Evolutionary conservation across 53 echinoderm and acorn worm species (phyloP).

Genomic region (Antedon mediterranea): DNA sequence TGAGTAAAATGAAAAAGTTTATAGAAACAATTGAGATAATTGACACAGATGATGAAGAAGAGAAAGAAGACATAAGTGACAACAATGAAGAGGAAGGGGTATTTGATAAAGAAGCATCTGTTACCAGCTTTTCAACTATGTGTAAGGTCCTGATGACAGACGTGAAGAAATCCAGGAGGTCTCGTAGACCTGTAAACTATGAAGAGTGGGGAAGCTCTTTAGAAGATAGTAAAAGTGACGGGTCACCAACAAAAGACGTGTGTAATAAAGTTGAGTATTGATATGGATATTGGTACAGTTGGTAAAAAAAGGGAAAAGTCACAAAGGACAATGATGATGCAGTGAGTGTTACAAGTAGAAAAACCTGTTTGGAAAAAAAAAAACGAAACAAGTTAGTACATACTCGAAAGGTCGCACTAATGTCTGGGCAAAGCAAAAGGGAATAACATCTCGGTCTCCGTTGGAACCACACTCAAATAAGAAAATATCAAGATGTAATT

Average conservation of each 20-base stretch:
- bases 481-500: conserved; percentile 28
- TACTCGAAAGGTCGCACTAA: background rate
- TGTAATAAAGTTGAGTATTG: background rate
- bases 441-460: too few species aligned
- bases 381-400: conserved; percentile 28
- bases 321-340: background rate
- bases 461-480: background rate
- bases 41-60: background rate
- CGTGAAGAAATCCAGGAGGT: background rate
- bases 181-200: background rate
- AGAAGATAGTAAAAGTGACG: too few species aligned
- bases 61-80: background rate
- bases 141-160: background rate
- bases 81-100: background rate
- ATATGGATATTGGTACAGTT: too few species aligned
- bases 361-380: conserved; percentile 53
- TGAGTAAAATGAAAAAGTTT: background rate
- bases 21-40: background rate
- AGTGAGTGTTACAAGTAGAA: conserved; percentile 22
- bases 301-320: too few species aligned
- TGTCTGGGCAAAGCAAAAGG: background rate
- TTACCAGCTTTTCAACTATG: background rate
- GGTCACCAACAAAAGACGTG: background rate
- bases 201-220: background rate
- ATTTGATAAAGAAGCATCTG: background rate